Evolutionary conservation across 2,797 vertebrate species (phyloP).

Genomic region (Nannoperca obscura): DNA sequence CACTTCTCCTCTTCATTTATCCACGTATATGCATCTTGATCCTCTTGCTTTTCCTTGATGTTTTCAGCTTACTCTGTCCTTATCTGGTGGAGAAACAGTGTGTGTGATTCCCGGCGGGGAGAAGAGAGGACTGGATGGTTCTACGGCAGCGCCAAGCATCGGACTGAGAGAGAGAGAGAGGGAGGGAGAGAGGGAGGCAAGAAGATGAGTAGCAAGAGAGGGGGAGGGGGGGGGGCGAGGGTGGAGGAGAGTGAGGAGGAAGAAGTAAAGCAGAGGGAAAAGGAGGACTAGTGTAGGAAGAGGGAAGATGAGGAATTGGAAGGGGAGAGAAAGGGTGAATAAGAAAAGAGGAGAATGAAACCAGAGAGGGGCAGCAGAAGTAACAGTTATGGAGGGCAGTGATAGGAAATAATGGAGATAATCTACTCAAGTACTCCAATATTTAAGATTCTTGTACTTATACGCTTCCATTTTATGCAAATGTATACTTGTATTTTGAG

Average conservation of each 20-base stretch:
- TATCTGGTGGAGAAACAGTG: conserved; percentile 23
- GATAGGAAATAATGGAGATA: neutral
- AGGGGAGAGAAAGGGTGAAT: neutral
- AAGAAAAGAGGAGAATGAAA: neutral
- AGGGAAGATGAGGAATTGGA: conserved; percentile 1
- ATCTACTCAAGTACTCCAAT: neutral
- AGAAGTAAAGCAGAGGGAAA: neutral
- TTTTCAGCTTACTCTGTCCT: conserved; percentile 35
- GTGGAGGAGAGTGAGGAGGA: neutral
- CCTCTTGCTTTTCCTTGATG: conserved; percentile 11
- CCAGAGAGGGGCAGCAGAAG: neutral
- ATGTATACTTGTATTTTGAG: no score
- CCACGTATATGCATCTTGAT: conserved; percentile 31
- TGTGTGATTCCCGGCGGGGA: conserved; percentile 32
- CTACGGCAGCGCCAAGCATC: conserved; percentile 50
- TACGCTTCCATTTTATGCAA: neutral
- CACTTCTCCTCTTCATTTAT: conserved; percentile 45
- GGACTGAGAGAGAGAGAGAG: conserved; percentile 49
- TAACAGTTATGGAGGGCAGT: neutral
- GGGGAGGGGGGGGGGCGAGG: conserved; percentile 5
- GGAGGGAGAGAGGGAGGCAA: conserved; percentile 21
- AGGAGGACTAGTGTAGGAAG: neutral
- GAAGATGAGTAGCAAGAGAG: conserved; percentile 30
- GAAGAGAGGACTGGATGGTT: conserved; percentile 54
- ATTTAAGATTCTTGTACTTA: neutral